Conservation (phyloP, 2,797 vertebrate genomes). For the Myotis findleyi region DNA sequence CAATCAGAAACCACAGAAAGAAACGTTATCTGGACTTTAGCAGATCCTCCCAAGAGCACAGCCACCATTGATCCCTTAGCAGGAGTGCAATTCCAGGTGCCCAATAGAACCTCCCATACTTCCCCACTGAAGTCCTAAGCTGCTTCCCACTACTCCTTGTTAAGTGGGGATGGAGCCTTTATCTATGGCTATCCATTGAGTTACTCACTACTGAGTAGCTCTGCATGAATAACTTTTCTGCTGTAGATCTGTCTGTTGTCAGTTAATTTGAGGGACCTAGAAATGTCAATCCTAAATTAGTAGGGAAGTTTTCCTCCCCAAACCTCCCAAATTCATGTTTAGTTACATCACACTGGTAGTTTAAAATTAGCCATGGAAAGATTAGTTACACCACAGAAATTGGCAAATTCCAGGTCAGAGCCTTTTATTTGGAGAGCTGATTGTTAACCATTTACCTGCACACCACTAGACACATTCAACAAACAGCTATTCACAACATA, state of each 20-base stretch:
- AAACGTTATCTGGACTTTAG: neutral
- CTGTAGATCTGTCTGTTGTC: neutral
- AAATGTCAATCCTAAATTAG: neutral
- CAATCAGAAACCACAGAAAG: neutral
- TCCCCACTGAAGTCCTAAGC: neutral
- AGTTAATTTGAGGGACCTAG: neutral
- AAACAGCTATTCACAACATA: neutral
- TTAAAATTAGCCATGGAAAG: neutral
- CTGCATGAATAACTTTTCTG: neutral
- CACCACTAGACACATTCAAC: neutral
- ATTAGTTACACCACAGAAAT: neutral
- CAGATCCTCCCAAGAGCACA: neutral
- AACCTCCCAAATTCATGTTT: neutral
- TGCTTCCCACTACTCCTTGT: neutral
- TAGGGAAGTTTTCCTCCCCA: neutral
- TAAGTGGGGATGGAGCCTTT: neutral
- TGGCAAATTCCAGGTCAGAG: neutral
- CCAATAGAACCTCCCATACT: neutral
- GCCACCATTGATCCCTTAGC: neutral
- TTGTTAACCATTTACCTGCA: neutral
- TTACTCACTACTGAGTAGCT: neutral
- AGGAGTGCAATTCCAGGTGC: neutral
- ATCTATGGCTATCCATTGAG: neutral
- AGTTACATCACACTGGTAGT: neutral
- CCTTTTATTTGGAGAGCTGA: neutral